phyloP scores from a whole-genome alignment of 2,888 invertebrate genomes.

The Lacanobia oleracea region DNA sequence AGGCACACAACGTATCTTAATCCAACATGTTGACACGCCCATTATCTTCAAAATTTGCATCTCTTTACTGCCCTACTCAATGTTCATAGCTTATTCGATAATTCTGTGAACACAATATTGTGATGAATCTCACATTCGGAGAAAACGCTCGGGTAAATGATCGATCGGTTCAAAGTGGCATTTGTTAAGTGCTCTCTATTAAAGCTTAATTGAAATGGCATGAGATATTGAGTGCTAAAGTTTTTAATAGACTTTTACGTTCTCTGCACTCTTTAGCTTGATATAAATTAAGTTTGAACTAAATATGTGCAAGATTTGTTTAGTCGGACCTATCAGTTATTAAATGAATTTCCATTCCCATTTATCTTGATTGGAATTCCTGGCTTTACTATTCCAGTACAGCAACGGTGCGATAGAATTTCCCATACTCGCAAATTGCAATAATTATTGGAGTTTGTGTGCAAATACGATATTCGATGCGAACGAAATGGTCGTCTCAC shows the following conservation, averaged over 20 bases:
- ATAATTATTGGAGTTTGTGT: conserved; percentile 37
- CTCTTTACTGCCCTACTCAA: not conserved
- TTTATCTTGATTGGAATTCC: conserved; percentile 26
- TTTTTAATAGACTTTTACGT: not conserved
- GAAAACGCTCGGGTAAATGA: conserved; percentile 32
- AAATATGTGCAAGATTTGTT: conserved; percentile 7
- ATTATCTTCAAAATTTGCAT: conserved; percentile 1
- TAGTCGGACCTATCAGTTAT: not conserved
- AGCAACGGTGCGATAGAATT: conserved; percentile 27
- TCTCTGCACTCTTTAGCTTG: not conserved
- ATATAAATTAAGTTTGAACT: not conserved
- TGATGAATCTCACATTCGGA: conserved; percentile 14
- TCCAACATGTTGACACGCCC: not conserved
- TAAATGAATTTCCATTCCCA: conserved; percentile 12
- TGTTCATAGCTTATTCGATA: not conserved
- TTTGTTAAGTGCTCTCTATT: conserved; percentile 31
- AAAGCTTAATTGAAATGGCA: conserved; percentile 26
- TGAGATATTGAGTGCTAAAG: not conserved
- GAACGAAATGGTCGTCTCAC: conserved; percentile 27
- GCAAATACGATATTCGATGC: conserved; percentile 44
- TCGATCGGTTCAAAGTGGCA: conserved; percentile 30
- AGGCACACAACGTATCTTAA: not conserved
- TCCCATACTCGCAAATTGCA: conserved; percentile 28
- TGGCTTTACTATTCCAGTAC: conserved; percentile 25
- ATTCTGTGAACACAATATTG: conserved; percentile 2